Conservation (phyloP, 35 echinoderm and acorn worm species). For the Lytechinus variegatus region DNA sequence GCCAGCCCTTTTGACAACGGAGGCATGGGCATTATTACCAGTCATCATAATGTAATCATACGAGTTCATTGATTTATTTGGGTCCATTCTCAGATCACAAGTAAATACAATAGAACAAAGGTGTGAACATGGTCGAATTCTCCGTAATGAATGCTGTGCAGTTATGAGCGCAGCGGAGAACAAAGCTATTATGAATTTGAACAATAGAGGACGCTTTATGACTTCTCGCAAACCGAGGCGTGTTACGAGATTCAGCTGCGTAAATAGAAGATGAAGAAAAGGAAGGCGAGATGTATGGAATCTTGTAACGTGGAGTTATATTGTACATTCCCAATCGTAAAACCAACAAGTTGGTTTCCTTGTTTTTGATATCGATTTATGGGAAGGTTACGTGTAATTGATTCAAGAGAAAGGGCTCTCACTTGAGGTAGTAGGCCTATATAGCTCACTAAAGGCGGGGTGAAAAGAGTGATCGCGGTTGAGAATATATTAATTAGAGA, state of each 20-base stretch:
- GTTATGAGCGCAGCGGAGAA: background rate
- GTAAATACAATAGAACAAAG: background rate
- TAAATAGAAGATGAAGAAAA: background rate
- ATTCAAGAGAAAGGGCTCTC: background rate
- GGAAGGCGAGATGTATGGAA: background rate
- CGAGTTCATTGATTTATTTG: background rate
- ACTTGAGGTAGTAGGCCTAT: too few relatives aligned
- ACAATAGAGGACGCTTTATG: slow-evolving; percentile 18
- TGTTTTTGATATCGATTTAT: background rate
- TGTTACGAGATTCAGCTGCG: background rate
- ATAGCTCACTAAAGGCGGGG: background rate
- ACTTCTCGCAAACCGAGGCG: background rate
- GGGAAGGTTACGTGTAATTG: background rate
- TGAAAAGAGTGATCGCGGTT: background rate
- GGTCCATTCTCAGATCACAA: background rate
- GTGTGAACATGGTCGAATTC: background rate
- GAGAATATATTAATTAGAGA: background rate
- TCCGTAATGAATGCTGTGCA: background rate
- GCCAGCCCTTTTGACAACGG: background rate
- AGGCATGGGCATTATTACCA: background rate
- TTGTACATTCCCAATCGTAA: background rate
- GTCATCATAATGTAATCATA: background rate
- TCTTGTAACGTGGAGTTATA: background rate
- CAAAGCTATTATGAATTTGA: background rate
- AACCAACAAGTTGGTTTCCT: slow-evolving; percentile 18